phyloP scores from a whole-genome alignment of 1,140 invertebrate species.

The Portunus trituberculatus region DNA sequence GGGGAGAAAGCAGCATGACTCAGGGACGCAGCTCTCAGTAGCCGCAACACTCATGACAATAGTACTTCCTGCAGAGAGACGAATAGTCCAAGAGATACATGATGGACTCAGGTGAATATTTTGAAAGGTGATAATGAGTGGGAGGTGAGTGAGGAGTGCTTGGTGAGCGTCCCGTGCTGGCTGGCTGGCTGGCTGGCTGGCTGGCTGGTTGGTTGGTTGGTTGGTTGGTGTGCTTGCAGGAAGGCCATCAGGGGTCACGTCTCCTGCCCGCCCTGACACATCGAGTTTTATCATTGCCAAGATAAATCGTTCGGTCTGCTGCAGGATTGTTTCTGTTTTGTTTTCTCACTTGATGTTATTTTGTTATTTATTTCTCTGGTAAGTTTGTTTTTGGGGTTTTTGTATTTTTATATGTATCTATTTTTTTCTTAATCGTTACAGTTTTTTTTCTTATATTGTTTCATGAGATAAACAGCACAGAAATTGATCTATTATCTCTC shows the following conservation, averaged over 20 bases:
- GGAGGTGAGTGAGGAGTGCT: neutral
- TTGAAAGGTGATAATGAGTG: conserved; percentile 2
- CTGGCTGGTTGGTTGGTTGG: too few species aligned
- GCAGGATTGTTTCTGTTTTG: too few species aligned
- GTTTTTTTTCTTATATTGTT: too few species aligned
- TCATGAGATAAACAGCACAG: too few species aligned
- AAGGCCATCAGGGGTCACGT: neutral
- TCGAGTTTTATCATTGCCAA: neutral
- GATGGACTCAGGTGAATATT: neutral
- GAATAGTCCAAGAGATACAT: neutral
- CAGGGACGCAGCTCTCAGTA: neutral
- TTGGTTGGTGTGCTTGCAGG: neutral
- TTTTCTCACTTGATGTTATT: too few species aligned
- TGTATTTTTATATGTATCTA: too few species aligned
- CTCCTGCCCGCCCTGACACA: neutral
- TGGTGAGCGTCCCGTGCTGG: neutral
- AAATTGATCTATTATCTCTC: too few species aligned
- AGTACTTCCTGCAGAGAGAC: conserved; percentile 9
- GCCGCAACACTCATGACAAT: neutral
- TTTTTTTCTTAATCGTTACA: too few species aligned
- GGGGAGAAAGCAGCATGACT: neutral
- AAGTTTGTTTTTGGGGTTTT: too few species aligned
- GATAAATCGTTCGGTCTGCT: neutral
- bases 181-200: too few species aligned
- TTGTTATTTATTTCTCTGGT: too few species aligned